Conservation (phyloP, 2,888 invertebrate species). For the Vesta saturnalis region DNA sequence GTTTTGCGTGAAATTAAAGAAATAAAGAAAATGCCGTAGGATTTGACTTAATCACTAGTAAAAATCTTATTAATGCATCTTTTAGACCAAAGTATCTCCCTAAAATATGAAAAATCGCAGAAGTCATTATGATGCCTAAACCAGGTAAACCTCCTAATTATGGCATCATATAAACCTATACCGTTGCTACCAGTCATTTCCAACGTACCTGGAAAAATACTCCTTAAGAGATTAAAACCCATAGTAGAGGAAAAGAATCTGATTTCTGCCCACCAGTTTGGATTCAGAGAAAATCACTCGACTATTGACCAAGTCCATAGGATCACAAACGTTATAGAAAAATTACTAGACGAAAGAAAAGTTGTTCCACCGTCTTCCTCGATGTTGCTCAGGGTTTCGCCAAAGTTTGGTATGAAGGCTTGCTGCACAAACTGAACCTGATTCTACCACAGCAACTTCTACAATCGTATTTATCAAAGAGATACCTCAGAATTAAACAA, state of each 20-base stretch:
- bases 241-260: neutral
- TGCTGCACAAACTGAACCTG: slow-evolving; percentile 10
- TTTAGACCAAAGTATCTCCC: slow-evolving; percentile 28
- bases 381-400: no score
- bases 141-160: slow-evolving; percentile 11
- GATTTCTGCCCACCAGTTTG: slow-evolving; percentile 8
- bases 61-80: slow-evolving; percentile 19
- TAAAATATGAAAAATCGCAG: slow-evolving; percentile 25
- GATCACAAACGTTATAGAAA: neutral
- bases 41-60: slow-evolving; percentile 21
- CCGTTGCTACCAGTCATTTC: slow-evolving; percentile 2
- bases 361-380: neutral
- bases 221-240: slow-evolving; percentile 11
- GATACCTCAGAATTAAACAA: slow-evolving; percentile 2
- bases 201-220: slow-evolving; percentile 38
- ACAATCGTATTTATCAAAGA: neutral
- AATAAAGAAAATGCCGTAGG: slow-evolving; percentile 4
- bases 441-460: slow-evolving; percentile 4
- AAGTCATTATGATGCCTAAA: slow-evolving; percentile 21
- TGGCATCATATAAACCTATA: slow-evolving; percentile 30
- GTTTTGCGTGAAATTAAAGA: slow-evolving; percentile 18
- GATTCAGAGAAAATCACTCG: slow-evolving; percentile 23
- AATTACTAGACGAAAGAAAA: slow-evolving; percentile 33
- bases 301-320: neutral
- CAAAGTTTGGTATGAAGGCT: slow-evolving; percentile 15